These are phyloP conservation scores for Octomys mimax DNA, from an alignment of 2,797 vertebrate genomes.

Conservation along the genomic window DNA sequence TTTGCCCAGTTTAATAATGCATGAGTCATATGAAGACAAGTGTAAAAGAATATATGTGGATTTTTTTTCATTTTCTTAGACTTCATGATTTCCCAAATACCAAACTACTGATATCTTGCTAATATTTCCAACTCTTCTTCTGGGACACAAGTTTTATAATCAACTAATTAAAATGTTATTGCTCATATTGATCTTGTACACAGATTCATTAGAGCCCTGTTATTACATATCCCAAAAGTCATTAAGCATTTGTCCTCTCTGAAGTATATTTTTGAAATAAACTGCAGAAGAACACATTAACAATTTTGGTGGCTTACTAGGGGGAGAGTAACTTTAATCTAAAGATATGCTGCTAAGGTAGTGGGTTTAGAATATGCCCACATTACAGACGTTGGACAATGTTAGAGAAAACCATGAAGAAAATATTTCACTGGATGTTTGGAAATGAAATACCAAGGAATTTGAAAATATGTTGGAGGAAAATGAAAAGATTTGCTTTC, in stretches of 20 bases:
- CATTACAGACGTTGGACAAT: not conserved
- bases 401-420: not conserved
- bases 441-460: not conserved
- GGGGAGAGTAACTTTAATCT: not conserved
- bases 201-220: conserved; percentile 5
- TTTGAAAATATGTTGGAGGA: not conserved
- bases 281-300: conserved; percentile 5
- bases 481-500: not conserved
- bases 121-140: conserved; percentile 10
- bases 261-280: conserved; percentile 10
- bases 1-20: not conserved
- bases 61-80: not conserved
- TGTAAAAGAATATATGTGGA: not conserved
- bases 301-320: not conserved
- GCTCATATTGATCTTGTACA: not conserved
- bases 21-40: not conserved
- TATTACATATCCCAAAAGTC: conserved; percentile 45
- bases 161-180: conserved; percentile 64
- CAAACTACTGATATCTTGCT: not conserved
- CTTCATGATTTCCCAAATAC: not conserved
- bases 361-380: not conserved
- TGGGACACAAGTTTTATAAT: not conserved
- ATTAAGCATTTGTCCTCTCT: conserved; percentile 49
- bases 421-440: not conserved
- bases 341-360: not conserved